Conservation (phyloP, 2,888 invertebrate species). For the Agrotis segetum region DNA sequence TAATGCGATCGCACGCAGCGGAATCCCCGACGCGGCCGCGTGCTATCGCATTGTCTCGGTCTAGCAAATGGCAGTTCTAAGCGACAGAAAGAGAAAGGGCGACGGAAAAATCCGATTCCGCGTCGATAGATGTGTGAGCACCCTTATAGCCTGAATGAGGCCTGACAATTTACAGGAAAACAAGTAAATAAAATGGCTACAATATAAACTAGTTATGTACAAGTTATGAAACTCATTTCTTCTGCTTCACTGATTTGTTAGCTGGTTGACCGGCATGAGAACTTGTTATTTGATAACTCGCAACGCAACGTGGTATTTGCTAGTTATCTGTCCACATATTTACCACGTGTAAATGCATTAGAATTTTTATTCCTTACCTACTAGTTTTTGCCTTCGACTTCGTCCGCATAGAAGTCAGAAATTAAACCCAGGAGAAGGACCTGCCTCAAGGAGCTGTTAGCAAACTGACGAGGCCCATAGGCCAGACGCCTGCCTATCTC, state of each 20-base stretch:
- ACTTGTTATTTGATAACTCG: conserved; percentile 26
- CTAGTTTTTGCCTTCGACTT: neutral
- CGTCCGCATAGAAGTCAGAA: neutral
- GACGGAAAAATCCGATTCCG: too few species aligned
- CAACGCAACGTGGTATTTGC: conserved; percentile 8
- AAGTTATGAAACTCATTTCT: conserved; percentile 25
- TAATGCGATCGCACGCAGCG: too few species aligned
- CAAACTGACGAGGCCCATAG: too few species aligned
- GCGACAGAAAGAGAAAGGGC: too few species aligned
- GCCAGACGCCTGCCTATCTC: too few species aligned
- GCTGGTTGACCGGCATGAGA: conserved; percentile 16
- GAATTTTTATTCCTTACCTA: neutral
- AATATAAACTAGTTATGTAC: neutral
- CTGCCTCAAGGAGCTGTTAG: too few species aligned
- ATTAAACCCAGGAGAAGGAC: neutral
- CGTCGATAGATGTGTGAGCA: too few species aligned
- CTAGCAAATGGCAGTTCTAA: too few species aligned
- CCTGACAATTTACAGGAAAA: neutral
- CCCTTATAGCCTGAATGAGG: neutral
- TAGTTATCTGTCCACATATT: neutral
- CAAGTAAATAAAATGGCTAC: neutral
- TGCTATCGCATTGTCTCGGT: too few species aligned
- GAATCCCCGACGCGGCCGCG: too few species aligned
- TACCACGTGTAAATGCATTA: neutral
- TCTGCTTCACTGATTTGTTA: conserved; percentile 28